phyloP scores from a whole-genome alignment of 1,140 invertebrate species.

The Cyrtorhinus lividipennis region DNA sequence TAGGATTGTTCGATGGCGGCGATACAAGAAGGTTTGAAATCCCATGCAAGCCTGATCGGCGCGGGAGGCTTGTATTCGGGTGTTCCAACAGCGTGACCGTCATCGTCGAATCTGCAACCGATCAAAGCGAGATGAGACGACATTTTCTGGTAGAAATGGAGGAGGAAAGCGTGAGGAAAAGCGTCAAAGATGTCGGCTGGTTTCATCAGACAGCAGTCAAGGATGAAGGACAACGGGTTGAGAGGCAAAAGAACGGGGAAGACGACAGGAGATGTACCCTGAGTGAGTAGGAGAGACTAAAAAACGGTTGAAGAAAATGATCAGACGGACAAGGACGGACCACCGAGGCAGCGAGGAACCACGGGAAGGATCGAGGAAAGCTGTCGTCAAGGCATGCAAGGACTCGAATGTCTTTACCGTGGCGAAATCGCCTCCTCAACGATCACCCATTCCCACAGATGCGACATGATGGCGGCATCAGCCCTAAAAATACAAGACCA shows the following conservation, averaged over 20 bases:
- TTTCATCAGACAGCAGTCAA: neutral
- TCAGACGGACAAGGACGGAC: too few relatives aligned
- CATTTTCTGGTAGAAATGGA: neutral
- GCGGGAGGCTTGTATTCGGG: constrained; percentile 56
- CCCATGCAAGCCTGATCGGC: constrained; percentile 80
- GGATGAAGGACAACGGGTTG: neutral
- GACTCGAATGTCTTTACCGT: too few relatives aligned
- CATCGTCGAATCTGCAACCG: constrained; percentile 44
- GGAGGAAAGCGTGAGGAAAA: neutral
- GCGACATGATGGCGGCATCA: constrained; percentile 80
- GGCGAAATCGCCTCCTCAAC: constrained; percentile 43
- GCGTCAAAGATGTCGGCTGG: neutral
- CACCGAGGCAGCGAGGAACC: too few relatives aligned
- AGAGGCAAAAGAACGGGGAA: neutral
- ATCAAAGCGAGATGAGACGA: constrained; percentile 17
- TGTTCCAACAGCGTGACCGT: constrained; percentile 62
- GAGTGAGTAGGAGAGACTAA: too few relatives aligned
- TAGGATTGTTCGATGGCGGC: constrained; percentile 51
- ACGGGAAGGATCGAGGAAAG: too few relatives aligned
- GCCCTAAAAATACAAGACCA: constrained; percentile 57
- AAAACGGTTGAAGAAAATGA: too few relatives aligned
- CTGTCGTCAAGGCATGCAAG: too few relatives aligned
- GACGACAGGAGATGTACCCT: neutral
- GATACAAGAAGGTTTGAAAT: constrained; percentile 47
- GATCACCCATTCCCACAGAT: constrained; percentile 73